Conservation (phyloP, 2,797 vertebrate species). For the Calcarius lapponicus region DNA sequence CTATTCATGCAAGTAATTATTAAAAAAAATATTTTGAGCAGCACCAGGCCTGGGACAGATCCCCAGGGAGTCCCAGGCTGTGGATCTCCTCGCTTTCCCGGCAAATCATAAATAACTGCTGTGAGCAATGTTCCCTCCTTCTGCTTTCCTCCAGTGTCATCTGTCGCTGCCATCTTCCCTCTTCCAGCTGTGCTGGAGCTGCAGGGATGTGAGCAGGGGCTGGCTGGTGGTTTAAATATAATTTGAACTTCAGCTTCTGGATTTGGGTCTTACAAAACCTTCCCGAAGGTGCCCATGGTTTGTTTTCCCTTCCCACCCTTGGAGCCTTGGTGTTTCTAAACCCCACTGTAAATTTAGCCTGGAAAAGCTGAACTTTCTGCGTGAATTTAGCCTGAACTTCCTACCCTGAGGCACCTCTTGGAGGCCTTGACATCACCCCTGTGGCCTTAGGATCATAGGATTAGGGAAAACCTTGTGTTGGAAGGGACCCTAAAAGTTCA, state of each 20-base stretch:
- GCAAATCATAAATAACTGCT: background rate
- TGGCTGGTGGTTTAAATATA: background rate
- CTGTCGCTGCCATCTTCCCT: background rate
- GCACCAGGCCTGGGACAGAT: constrained; percentile 45
- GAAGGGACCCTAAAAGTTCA: background rate
- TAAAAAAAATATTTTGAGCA: constrained; percentile 61
- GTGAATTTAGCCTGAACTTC: background rate
- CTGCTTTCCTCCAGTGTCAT: background rate
- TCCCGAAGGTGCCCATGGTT: background rate
- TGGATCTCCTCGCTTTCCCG: background rate
- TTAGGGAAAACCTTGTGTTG: background rate
- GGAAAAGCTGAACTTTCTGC: background rate
- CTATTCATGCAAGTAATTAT: constrained; percentile 64
- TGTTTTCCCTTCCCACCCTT: fast-evolving
- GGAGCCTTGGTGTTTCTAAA: background rate
- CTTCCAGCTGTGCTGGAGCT: background rate
- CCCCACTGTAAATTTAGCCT: background rate
- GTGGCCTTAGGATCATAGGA: background rate
- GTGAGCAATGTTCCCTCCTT: background rate
- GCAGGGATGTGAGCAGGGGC: background rate
- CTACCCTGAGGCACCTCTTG: background rate
- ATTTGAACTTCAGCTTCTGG: background rate
- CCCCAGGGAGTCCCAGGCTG: constrained; percentile 13
- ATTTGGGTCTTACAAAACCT: background rate
- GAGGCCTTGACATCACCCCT: background rate